These are phyloP conservation scores for Ellobium chinense DNA, from an alignment of 2,888 invertebrate genomes.

Conservation along the genomic window DNA sequence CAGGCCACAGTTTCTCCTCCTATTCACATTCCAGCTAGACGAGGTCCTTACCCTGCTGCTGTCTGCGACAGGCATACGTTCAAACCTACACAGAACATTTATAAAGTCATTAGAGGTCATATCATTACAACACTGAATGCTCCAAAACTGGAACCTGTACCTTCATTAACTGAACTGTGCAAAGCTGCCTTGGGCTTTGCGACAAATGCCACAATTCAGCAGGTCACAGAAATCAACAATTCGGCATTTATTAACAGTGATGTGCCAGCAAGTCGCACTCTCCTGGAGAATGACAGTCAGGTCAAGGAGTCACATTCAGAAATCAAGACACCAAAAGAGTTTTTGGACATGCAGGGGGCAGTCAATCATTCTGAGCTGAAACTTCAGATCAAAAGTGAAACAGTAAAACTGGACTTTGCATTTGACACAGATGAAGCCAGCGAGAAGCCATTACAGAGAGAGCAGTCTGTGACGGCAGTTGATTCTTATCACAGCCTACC, in stretches of 20 bases:
- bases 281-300: not conserved
- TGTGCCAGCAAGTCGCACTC: not conserved
- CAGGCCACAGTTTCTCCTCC: not conserved
- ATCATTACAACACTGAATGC: constrained; percentile 44
- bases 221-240: constrained; percentile 3
- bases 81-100: constrained; percentile 14
- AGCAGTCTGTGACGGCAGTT: not conserved
- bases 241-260: not conserved
- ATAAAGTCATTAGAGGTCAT: constrained; percentile 28
- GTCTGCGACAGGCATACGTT: not conserved
- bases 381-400: not conserved
- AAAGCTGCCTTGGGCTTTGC: constrained; percentile 8
- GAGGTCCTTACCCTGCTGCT: not conserved
- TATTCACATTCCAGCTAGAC: not conserved
- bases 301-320: not conserved
- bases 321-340: constrained; percentile 32
- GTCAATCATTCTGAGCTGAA: not conserved
- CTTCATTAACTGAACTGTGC: constrained; percentile 34
- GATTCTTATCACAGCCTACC: not conserved
- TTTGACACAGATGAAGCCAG: not conserved
- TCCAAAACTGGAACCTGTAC: constrained; percentile 35
- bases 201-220: not conserved
- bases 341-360: constrained; percentile 15
- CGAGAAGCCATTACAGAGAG: not conserved
- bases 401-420: not conserved